Conservation (phyloP, 2,113 vertebrate species). For the Rallus limicola region DNA sequence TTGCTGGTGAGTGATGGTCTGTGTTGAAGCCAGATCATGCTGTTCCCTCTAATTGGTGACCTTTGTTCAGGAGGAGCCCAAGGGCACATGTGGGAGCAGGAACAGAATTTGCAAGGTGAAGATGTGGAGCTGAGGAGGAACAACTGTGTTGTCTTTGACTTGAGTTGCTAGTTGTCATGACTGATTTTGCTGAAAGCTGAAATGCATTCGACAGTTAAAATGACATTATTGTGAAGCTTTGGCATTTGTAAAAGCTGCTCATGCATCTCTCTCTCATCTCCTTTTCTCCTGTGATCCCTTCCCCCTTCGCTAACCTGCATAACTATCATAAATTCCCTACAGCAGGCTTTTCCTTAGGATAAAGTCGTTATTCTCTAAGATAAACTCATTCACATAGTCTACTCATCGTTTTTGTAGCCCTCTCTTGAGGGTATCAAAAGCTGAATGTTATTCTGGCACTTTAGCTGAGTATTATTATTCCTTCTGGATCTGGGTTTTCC, state of each 20-base stretch:
- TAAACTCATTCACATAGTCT: background rate
- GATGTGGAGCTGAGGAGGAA: background rate
- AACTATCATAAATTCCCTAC: background rate
- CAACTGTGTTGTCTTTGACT: background rate
- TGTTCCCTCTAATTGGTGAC: background rate
- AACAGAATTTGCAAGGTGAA: background rate
- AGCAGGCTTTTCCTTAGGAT: background rate
- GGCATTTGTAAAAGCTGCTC: background rate
- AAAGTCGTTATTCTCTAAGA: background rate
- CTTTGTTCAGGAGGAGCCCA: background rate
- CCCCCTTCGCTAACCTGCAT: background rate
- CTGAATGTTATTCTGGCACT: background rate
- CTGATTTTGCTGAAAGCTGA: slow-evolving; percentile 12
- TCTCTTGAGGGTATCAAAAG: background rate
- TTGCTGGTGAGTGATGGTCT: background rate
- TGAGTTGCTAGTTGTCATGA: rapidly evolving
- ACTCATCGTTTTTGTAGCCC: background rate
- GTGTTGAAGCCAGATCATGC: rapidly evolving
- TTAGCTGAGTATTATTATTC: background rate
- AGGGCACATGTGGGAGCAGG: rapidly evolving
- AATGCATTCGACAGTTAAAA: background rate
- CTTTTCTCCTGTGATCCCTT: background rate
- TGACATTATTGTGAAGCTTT: background rate
- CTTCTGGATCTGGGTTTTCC: background rate
- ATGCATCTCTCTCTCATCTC: background rate